A percentile compares a stretch with the other conserved stretches of the same genome.
phyloP scores from a whole-genome alignment of 2,888 invertebrate species.

The Teleiodes luculella region DNA sequence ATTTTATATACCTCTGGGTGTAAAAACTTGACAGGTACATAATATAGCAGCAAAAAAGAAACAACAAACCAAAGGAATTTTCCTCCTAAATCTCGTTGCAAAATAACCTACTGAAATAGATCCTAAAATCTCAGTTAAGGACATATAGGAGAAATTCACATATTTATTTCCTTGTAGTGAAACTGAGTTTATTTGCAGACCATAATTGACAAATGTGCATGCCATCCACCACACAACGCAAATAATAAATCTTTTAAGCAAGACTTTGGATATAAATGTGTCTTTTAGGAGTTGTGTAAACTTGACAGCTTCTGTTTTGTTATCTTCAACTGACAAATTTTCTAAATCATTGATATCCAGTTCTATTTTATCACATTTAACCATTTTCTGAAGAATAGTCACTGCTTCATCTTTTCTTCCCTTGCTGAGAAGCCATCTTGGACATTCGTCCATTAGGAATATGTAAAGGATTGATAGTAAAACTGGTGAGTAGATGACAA shows the following conservation, averaged over 20 bases:
- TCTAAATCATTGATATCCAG: conserved; percentile 35
- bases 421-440: conserved; percentile 85
- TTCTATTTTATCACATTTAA: conserved; percentile 53
- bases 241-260: conserved; percentile 41
- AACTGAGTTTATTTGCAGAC: conserved; percentile 83
- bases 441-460: conserved; percentile 83
- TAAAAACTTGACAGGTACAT: conserved; percentile 74
- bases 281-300: conserved; percentile 21
- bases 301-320: conserved; percentile 18
- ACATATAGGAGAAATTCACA: conserved; percentile 82
- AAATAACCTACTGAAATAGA: conserved; percentile 70
- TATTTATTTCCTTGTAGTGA: conserved; percentile 85
- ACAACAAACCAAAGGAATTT: conserved; percentile 65
- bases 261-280: conserved; percentile 38
- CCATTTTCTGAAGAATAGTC: conserved; percentile 77
- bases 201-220: conserved; percentile 72
- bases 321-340: conserved; percentile 8
- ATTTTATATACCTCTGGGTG: conserved; percentile 57
- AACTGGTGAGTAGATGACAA: conserved; percentile 82
- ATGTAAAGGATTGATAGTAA: conserved; percentile 80
- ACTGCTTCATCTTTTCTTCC: conserved; percentile 80
- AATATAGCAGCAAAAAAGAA: conserved; percentile 72
- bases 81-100: conserved; percentile 71
- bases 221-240: conserved; percentile 52
- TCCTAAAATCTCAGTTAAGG: conserved; percentile 77